A percentile compares a stretch with the other conserved stretches of the same genome.
These are phyloP conservation scores for Colistium nudipinnis DNA, from an alignment of 2,113 vertebrate species.

Conservation along the genomic window DNA sequence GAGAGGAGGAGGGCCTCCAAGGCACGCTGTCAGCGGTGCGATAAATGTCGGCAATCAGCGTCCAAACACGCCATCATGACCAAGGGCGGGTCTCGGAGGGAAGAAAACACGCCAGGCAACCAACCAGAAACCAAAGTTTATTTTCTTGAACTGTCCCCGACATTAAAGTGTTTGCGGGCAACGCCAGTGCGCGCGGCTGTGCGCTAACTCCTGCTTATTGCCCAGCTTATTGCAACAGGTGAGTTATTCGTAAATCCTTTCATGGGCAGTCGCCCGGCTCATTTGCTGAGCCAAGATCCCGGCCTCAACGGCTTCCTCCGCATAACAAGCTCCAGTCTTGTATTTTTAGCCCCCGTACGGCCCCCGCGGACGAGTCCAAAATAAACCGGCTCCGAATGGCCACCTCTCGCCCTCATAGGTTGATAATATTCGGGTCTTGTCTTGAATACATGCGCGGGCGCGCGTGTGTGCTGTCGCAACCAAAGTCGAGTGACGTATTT, in stretches of 20 bases:
- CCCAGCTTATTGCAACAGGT: conserved; percentile 29
- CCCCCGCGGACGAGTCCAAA: conserved; percentile 32
- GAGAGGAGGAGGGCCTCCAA: neutral
- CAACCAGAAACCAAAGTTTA: conserved; percentile 17
- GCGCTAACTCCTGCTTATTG: conserved; percentile 31
- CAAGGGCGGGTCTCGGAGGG: conserved; percentile 4
- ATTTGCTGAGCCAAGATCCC: conserved; percentile 60
- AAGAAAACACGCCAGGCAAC: conserved; percentile 8
- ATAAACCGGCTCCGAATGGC: conserved; percentile 51
- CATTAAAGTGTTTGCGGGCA: conserved; percentile 4
- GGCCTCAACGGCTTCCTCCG: conserved; percentile 59
- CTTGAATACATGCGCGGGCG: conserved; percentile 10
- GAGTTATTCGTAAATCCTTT: conserved; percentile 23
- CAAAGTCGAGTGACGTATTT: neutral
- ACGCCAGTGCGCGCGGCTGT: neutral
- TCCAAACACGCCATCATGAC: conserved; percentile 7
- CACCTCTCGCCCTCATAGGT: conserved; percentile 39
- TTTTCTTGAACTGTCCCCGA: conserved; percentile 9
- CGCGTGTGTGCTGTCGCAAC: neutral
- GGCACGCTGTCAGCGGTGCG: conserved; percentile 25
- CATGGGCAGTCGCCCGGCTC: conserved; percentile 48
- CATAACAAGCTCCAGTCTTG: conserved; percentile 57
- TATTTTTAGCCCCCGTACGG: conserved; percentile 58
- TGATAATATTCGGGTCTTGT: conserved; percentile 44
- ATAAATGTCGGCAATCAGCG: conserved; percentile 25